Evolutionary conservation across 1,140 invertebrate species (phyloP), one percentile per base, ranked within the genome.

Genomic region (Macrostomum lignano): DNA sequence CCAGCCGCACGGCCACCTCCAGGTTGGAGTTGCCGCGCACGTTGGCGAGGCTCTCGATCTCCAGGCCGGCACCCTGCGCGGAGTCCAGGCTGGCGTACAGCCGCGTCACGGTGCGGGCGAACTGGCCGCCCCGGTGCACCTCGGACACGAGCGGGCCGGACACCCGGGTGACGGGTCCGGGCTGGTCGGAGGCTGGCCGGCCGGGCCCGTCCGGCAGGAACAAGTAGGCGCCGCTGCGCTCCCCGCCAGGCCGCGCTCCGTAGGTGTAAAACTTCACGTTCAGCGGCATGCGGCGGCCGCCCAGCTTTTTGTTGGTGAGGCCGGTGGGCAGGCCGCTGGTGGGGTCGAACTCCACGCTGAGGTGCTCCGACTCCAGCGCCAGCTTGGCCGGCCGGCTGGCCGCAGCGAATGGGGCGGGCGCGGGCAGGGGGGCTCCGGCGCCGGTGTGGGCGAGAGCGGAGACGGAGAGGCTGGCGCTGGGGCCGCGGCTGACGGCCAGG

Each of bases 211-310:
- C 70, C 0, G 88, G 88, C 14, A 91, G 61, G 51, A 98, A 98
- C 15, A 98, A 60, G 58, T 96, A 98, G 3, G 81, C 82, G 1
- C 88, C 88, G 40, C 77, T 82, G 41, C 67, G 68, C 45, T 78
- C 77, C 45, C 61, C 60, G 25, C 49, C 56, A 11, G 51, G 51
- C 28, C 64, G 64, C 2, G 64, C 67, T 21, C 66, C 68, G 46
- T 74, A 51, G 31, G 38, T 71, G 0, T 70, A 62, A 56, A 75
- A 74, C 44, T 69, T 63, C 6, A 75, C 49, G 42, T 70, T 65
- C 3, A 72, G n/a, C n/a, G n/a, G n/a, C n/a, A n/a, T n/a, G n/a
- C n/a, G n/a, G n/a, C n/a, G n/a, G n/a, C n/a, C n/a, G n/a, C n/a
- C n/a, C n/a, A n/a, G n/a, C n/a, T n/a, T n/a, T n/a, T n/a, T n/a